These are phyloP conservation scores for Ophion obscuratus DNA, from an alignment of 2,888 invertebrate species.

Conservation along the genomic window DNA sequence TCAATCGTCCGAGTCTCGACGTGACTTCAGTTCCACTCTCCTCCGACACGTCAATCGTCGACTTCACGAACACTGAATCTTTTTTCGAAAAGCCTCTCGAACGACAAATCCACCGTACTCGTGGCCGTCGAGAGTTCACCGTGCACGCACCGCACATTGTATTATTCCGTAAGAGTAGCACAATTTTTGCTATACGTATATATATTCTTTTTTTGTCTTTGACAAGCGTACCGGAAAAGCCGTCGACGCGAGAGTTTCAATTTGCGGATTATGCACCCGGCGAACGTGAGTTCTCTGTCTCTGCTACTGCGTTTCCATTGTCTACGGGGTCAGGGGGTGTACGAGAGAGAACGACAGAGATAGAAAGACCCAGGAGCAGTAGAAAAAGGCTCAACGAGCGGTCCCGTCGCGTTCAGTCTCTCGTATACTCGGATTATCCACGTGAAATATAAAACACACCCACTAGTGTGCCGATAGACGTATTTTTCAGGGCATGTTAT, in stretches of 20 bases:
- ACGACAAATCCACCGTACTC: conserved; percentile 18
- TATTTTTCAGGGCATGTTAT: no score
- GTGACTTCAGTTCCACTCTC: not conserved
- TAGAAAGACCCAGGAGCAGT: conserved; percentile 19
- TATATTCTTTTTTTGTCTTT: conserved; percentile 47
- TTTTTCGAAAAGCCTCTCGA: conserved; percentile 8
- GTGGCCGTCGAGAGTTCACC: not conserved
- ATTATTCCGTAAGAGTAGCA: not conserved
- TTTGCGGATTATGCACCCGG: conserved; percentile 66
- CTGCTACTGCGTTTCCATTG: conserved; percentile 38
- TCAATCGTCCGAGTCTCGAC: no score
- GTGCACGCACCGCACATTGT: not conserved
- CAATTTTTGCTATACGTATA: not conserved
- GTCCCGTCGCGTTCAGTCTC: not conserved
- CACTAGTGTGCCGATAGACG: no score
- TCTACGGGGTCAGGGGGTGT: conserved; percentile 24
- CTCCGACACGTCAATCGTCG: not conserved
- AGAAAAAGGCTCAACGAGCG: conserved; percentile 34
- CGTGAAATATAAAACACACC: no score
- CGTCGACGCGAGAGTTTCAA: conserved; percentile 56
- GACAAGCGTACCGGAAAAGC: conserved; percentile 58
- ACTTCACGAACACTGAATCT: not conserved
- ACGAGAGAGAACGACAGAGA: not conserved
- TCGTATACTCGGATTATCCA: not conserved
- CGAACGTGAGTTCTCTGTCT: conserved; percentile 42